A percentile compares a stretch with the other conserved stretches of the same genome.
Conservation (phyloP, 2,888 invertebrate genomes). For the Cephus rjabovi region DNA sequence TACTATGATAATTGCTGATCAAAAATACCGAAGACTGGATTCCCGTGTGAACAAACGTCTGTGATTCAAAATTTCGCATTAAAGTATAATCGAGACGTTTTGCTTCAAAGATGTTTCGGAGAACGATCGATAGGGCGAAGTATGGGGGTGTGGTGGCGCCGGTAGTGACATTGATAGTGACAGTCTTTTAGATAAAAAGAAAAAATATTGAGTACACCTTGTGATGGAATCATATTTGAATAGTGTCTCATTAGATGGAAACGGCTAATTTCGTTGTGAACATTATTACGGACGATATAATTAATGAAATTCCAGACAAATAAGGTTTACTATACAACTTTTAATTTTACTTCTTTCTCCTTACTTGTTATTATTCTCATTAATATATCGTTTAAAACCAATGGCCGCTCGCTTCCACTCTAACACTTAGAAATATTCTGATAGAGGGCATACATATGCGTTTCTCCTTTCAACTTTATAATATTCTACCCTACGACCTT, state of each 20-base stretch:
- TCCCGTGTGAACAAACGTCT: constrained; percentile 48
- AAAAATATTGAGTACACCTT: constrained; percentile 43
- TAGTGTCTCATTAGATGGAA: constrained; percentile 31
- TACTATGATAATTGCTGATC: constrained; percentile 66
- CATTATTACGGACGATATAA: constrained; percentile 61
- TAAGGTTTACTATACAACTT: constrained; percentile 64
- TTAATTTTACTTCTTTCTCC: constrained; percentile 52
- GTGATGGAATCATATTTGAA: constrained; percentile 43
- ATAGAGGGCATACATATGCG: constrained; percentile 52
- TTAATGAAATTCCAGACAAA: constrained; percentile 57
- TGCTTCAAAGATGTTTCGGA: constrained; percentile 45
- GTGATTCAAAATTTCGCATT: constrained; percentile 36
- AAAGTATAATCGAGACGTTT: constrained; percentile 20
- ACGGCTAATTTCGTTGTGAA: constrained; percentile 59
- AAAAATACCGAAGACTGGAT: constrained; percentile 61
- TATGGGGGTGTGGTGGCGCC: too few species aligned
- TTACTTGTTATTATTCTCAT: constrained; percentile 48
- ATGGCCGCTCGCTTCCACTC: constrained; percentile 50
- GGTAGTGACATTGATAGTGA: constrained; percentile 17
- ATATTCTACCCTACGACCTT: constrained; percentile 58
- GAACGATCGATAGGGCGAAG: constrained; percentile 34
- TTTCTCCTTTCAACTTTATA: constrained; percentile 36
- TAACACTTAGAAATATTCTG: constrained; percentile 57
- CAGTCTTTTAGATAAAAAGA: constrained; percentile 41
- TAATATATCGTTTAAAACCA: constrained; percentile 57